A percentile compares a stretch with the other conserved stretches of the same genome.
Evolutionary conservation across 2,113 vertebrate species (phyloP).

Genomic region (Phrynosoma platyrhinos): DNA sequence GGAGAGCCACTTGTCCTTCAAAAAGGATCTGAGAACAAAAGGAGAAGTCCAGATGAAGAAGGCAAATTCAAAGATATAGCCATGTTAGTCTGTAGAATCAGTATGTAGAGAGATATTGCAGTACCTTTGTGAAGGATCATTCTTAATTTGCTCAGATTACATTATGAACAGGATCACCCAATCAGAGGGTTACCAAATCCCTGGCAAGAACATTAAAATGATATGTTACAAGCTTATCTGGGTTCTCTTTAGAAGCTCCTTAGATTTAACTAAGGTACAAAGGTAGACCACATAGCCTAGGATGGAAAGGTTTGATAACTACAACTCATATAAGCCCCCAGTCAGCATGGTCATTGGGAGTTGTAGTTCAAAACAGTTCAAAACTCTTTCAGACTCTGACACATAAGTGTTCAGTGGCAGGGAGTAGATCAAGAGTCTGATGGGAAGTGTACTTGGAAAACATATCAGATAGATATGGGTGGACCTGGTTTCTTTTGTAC

Average conservation of each 20-base stretch:
- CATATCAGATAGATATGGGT: neutral
- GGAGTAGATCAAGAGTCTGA: neutral
- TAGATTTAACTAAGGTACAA: neutral
- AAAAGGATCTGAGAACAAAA: neutral
- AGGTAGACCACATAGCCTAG: neutral
- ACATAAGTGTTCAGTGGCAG: neutral
- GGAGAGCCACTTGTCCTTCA: neutral
- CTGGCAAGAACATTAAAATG: neutral
- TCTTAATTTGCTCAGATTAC: neutral
- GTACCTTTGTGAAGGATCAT: no score
- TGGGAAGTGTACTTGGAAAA: neutral
- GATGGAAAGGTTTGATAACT: no score
- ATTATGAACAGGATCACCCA: neutral
- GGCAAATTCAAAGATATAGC: no score
- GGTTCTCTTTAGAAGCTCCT: neutral
- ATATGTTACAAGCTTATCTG: neutral
- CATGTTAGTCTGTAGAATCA: no score
- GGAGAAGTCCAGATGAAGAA: neutral
- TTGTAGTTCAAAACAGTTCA: no score
- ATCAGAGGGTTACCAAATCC: neutral
- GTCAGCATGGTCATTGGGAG: no score
- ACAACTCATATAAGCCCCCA: no score
- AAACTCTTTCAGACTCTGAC: no score
- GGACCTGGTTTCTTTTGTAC: neutral
- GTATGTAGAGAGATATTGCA: no score